Base-by-base conservation (phyloP, 1,140 invertebrate genomes). In the Diabrotica virgifera region DNA sequence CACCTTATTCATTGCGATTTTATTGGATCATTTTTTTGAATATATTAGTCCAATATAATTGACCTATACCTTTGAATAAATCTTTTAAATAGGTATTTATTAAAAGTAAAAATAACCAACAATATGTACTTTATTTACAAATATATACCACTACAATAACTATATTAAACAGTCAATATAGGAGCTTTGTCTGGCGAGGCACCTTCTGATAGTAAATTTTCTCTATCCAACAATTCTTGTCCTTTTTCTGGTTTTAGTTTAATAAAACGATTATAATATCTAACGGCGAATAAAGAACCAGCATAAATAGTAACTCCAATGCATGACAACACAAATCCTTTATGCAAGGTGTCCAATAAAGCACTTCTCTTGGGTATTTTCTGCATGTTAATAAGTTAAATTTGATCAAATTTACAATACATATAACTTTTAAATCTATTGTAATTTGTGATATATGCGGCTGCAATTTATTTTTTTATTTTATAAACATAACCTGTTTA, bases 241-340 rank as follows among this genome's bases (percentile, higher is more conserved):
- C 78, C 69, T 66, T 78, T 75, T 72, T 80, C 73, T 13, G 83
- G 83, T 56, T 76, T 72, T 6, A 80, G 76, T 69, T 80, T 79
- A 62, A 74, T 81, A 55, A 79, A 80, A 69, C 84, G 82, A 66
- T 79, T 77, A 61, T 82, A 82, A 52, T 79, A 76, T 74, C 81
- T 77, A 56, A 82, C 74, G 24, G 76, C 80, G 10, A 83, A 64
- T 24, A 81, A 60, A 10, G 78, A 62, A 13, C 77, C 72, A 35
- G 81, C 82, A 77, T 81, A 81, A 6, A 84, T 24, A 58, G 83
- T 83, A 37, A 83, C 67, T 3, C 76, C 82, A 50, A 84, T 70
- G 71, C 82, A 84, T 50, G 79, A 78, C 40, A 78, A 61, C n/a
- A 84, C 83, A 65, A 75, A 76, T 40, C 81, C 80, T 77, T 75